Evolutionary conservation across 2,113 vertebrate species (phyloP).

Genomic region (Callithrix jacchus): DNA sequence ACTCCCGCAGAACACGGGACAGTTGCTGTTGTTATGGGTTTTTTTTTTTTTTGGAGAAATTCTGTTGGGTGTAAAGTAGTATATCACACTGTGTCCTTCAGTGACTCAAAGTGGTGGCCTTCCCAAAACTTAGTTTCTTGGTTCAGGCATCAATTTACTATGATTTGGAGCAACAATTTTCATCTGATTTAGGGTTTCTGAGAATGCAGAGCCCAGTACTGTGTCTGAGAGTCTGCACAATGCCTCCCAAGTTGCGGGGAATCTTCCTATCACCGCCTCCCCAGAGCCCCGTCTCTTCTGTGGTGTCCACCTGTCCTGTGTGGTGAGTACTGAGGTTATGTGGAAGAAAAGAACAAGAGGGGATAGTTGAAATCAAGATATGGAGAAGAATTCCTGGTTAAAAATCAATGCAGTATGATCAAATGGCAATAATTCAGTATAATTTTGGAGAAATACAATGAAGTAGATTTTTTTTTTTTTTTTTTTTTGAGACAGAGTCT

Average conservation of each 20-base stretch:
- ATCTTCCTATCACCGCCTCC: not conserved
- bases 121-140: not conserved
- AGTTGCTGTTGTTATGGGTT: not conserved
- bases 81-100: not conserved
- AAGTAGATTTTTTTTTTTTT: not conserved
- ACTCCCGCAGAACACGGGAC: not conserved
- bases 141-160: not conserved
- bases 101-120: not conserved
- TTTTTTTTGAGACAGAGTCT: too few relatives aligned
- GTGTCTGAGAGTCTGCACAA: not conserved
- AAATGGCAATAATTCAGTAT: not conserved
- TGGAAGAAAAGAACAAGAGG: not conserved
- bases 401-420: not conserved
- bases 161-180: not conserved
- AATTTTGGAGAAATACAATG: not conserved
- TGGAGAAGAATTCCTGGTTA: not conserved
- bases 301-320: not conserved
- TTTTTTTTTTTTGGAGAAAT: not conserved
- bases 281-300: not conserved
- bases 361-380: not conserved
- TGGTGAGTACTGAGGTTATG: not conserved
- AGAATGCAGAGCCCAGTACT: not conserved
- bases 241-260: not conserved
- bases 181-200: not conserved
- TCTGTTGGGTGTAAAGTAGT: not conserved